Percentiles rank a stretch among this genome's conserved stretches.
These are phyloP conservation scores for Heterodera carotae DNA, from an alignment of 1,140 invertebrate genomes.

Conservation along the genomic window DNA sequence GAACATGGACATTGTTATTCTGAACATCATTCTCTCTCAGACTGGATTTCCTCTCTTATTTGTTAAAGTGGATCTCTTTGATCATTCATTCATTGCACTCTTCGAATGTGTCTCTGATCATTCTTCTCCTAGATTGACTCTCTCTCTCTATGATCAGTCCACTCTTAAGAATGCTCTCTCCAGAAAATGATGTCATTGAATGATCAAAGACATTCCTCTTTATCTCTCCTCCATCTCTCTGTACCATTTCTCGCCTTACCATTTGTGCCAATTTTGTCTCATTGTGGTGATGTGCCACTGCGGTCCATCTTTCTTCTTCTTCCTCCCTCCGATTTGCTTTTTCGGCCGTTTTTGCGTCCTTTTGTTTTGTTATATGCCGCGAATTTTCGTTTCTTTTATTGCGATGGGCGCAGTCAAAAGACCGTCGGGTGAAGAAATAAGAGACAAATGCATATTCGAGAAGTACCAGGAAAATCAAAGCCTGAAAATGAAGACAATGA, in stretches of 20 bases:
- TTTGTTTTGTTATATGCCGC: background rate
- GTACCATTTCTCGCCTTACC: background rate
- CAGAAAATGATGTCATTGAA: no score
- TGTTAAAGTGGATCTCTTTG: no score
- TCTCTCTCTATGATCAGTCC: no score
- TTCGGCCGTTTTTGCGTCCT: background rate
- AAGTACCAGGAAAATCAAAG: constrained; percentile 60
- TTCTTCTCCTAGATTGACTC: no score
- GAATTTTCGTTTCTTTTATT: background rate
- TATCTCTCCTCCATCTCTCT: no score
- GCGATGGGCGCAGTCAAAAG: constrained; percentile 30
- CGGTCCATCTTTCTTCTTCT: background rate
- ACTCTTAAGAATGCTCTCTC: no score
- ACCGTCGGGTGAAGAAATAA: constrained; percentile 57
- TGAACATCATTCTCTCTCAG: background rate
- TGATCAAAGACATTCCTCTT: no score
- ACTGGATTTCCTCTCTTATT: no score
- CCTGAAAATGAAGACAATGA: constrained; percentile 22
- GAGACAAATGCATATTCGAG: constrained; percentile 64
- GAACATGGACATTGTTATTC: background rate
- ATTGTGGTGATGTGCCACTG: background rate
- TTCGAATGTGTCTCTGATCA: background rate
- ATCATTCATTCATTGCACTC: no score
- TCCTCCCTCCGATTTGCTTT: background rate
- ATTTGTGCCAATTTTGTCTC: background rate